A percentile compares a stretch with the other conserved stretches of the same genome.
Evolutionary conservation across 2,113 vertebrate species (phyloP).

Genomic region (Mus musculus): GRCm39 chr1:23691001-23691500

Average conservation of each 20-base stretch:
- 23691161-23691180: not conserved
- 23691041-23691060: slow-evolving; percentile 37
- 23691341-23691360: slow-evolving; percentile 19
- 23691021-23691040: slow-evolving; percentile 25
- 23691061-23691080: not conserved
- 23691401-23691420: not conserved
- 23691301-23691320: not conserved
- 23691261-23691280: slow-evolving; percentile 39
- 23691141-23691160: slow-evolving; percentile 54
- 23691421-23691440: slow-evolving; percentile 25
- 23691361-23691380: not conserved
- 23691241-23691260: slow-evolving; percentile 1
- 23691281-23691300: slow-evolving; percentile 1
- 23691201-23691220: not conserved
- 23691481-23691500: not conserved
- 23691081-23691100: slow-evolving; percentile 34
- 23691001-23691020: slow-evolving; percentile 67
- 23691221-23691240: not conserved
- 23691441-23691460: slow-evolving; percentile 11
- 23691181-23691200: not conserved
- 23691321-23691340: slow-evolving; percentile 19
- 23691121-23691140: slow-evolving; percentile 28
- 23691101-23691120: slow-evolving; percentile 49
- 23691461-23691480: not conserved
- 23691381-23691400: slow-evolving; percentile 6